A percentile compares a stretch with the other conserved stretches of the same genome.
Evolutionary conservation across 2,797 vertebrate species (phyloP).

Genomic region (Hyperoplus lanceolatus): DNA sequence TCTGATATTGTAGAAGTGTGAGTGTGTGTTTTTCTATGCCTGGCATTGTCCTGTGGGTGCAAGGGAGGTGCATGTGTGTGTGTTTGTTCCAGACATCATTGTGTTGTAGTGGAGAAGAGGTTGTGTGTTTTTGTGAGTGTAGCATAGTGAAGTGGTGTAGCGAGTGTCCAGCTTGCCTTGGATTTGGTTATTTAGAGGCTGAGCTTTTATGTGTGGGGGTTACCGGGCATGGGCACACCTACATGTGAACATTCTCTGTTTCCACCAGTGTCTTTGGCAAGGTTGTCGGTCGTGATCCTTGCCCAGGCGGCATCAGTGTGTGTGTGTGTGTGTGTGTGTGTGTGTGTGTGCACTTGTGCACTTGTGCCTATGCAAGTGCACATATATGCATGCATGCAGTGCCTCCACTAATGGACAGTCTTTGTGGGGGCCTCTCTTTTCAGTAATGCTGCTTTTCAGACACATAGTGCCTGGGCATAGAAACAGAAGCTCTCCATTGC

Average conservation of each 20-base stretch:
- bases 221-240: neutral
- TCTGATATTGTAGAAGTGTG: constrained; percentile 65
- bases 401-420: constrained; percentile 76
- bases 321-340: neutral
- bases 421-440: constrained; percentile 82
- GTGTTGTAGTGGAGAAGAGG: constrained; percentile 61
- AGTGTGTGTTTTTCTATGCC: constrained; percentile 52
- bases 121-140: constrained; percentile 60
- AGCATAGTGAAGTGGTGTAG: constrained; percentile 47
- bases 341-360: constrained; percentile 8
- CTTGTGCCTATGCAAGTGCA: constrained; percentile 44
- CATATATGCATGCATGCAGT: constrained; percentile 65
- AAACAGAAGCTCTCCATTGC: constrained; percentile 85
- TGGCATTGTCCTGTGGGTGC: constrained; percentile 58
- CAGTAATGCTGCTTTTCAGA: constrained; percentile 80
- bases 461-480: constrained; percentile 79
- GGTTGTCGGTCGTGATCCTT: constrained; percentile 62
- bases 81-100: constrained; percentile 53
- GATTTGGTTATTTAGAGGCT: constrained; percentile 40
- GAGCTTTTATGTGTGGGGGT: constrained; percentile 2
- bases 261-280: constrained; percentile 59
- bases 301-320: constrained; percentile 34
- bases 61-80: constrained; percentile 22
- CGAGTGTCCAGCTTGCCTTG: constrained; percentile 47
- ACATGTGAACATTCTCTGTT: constrained; percentile 37